Evolutionary conservation across 2,113 vertebrate species (phyloP).

Genomic region (Microtus pennsylvanicus): DNA sequence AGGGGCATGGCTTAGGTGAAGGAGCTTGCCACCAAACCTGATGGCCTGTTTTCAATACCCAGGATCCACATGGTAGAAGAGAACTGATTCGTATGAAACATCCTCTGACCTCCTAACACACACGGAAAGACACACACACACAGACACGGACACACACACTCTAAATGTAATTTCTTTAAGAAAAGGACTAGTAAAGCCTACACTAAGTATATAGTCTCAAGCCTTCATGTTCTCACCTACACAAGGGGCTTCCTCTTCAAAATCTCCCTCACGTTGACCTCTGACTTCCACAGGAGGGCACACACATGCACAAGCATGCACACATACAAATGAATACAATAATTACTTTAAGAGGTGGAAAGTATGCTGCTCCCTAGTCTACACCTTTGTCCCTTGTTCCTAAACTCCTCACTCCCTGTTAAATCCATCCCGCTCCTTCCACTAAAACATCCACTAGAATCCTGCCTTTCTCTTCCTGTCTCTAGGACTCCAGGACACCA

Average conservation of each 20-base stretch:
- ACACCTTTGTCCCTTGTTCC: neutral
- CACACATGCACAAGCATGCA: neutral
- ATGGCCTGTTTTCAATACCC: neutral
- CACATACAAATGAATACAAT: neutral
- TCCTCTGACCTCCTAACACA: neutral
- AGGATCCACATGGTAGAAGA: neutral
- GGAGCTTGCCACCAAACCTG: neutral
- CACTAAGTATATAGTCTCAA: neutral
- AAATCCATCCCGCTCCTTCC: neutral
- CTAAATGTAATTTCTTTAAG: neutral
- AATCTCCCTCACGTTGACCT: neutral
- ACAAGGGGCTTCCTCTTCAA: neutral
- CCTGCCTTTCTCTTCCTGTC: neutral
- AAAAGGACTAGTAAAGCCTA: neutral
- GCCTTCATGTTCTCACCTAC: neutral
- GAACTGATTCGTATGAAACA: neutral
- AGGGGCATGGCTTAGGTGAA: neutral
- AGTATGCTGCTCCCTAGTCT: neutral
- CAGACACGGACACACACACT: neutral
- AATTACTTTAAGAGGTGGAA: neutral
- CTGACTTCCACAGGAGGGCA: neutral
- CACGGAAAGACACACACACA: neutral
- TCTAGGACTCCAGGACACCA: neutral
- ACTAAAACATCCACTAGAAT: neutral
- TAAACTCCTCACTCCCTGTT: neutral